Base-by-base conservation (phyloP, 1,140 invertebrate genomes). In the Papilio xuthus region DNA sequence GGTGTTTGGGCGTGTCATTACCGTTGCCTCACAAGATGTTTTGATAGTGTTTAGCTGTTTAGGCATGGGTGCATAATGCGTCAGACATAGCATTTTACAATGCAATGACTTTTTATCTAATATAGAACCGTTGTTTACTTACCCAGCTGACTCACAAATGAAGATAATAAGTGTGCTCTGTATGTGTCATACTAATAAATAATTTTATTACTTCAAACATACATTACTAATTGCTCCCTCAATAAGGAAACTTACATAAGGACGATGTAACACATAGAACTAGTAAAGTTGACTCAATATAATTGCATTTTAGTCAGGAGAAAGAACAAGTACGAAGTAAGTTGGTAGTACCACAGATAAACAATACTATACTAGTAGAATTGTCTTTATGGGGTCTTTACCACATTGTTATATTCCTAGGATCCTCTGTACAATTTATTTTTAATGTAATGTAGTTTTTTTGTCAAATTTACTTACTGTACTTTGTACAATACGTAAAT, bases 21-120 rank as follows among this genome's bases (percentile, higher is more conserved):
- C 89, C 85, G 89, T 90, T 88, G 84, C 84, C 83, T 89, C 85
- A 89, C 87, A 89, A 92, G 89, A 92, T 90, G 90, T 88, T 92
- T 86, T 87, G 85, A 86, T 83, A 83, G 81, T 67, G 78, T 78
- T 75, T 75, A 75, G 73, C 78, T 53, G 78, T 78, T 74, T 74
- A 75, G 72, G 13, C 20, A 73, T 6, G 6, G 73, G 23, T 28
- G 6, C 23, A 15, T 28, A n/a, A 44, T 26, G 15, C 26, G 71
- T 56, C n/a, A n/a, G n/a, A n/a, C 37, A 72, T 44, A 53, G 23
- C 28, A 37, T 56, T 75, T 73, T 50, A 8, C 23, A 28, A 18
- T 28, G 44, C 23, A 28, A 73, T 70, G 18, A 47, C 23, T 73
- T 73, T 73, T 67, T 67, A 28, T 28, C 50, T 53, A 53, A 2